Evolutionary conservation across 2,797 vertebrate genomes (phyloP).

Genomic region (Salmo trutta): DNA sequence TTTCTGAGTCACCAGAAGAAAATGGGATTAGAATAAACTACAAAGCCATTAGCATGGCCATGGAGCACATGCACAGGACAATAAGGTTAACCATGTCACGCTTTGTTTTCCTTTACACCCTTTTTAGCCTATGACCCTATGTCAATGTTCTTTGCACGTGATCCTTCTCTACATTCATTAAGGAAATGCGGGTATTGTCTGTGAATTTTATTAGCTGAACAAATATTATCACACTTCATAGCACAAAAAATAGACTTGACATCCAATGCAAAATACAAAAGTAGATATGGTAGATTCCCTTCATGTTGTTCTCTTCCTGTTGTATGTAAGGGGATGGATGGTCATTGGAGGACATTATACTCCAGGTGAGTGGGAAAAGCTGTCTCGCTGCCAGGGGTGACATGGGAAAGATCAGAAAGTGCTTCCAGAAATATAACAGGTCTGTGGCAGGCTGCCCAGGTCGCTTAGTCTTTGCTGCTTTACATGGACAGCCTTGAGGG

Average conservation of each 20-base stretch:
- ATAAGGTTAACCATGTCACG: neutral
- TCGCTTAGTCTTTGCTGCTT: slow-evolving; percentile 8
- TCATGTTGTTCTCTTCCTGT: neutral
- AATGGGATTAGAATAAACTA: neutral
- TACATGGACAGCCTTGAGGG: slow-evolving; percentile 33
- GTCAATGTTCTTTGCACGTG: neutral
- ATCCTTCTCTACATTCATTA: neutral
- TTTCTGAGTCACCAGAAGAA: neutral
- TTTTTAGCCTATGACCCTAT: neutral
- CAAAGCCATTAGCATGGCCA: neutral
- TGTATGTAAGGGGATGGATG: neutral
- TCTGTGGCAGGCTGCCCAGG: slow-evolving; percentile 4
- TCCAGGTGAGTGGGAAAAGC: slow-evolving; percentile 11
- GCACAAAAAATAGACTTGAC: neutral
- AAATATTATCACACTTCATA: too few relatives aligned
- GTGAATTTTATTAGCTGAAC: neutral
- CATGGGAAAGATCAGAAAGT: slow-evolving; percentile 17
- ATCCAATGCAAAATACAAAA: neutral
- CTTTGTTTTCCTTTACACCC: neutral
- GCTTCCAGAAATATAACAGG: slow-evolving; percentile 7
- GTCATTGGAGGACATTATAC: neutral
- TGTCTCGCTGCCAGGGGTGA: slow-evolving; percentile 19
- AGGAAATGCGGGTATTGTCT: neutral
- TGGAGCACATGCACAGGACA: neutral
- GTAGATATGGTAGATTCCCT: neutral